Conservation (phyloP, 1,140 invertebrate species). For the Drosophila saltans region DNA sequence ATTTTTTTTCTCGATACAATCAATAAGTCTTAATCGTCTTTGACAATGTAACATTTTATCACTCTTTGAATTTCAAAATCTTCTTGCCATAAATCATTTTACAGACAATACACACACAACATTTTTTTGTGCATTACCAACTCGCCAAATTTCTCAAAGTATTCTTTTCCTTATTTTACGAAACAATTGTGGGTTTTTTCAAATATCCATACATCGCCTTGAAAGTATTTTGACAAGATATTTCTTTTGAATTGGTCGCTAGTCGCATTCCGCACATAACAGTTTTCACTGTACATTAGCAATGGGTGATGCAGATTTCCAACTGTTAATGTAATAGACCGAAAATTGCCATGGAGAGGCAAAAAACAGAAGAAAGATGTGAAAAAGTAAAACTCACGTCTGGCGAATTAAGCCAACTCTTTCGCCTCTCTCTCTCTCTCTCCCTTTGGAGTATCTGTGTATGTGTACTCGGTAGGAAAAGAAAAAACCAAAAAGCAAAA, state of each 20-base stretch:
- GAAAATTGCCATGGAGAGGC: constrained; percentile 31
- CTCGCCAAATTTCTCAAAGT: too few relatives aligned
- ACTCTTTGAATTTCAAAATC: constrained; percentile 7
- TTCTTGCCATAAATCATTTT: constrained; percentile 44
- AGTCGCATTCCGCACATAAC: too few relatives aligned
- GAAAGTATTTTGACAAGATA: too few relatives aligned
- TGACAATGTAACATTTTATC: constrained; percentile 9
- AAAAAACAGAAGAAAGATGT: constrained; percentile 18
- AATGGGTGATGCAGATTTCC: constrained; percentile 33
- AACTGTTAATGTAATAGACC: constrained; percentile 59
- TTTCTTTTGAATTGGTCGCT: too few relatives aligned
- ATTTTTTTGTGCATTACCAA: constrained; percentile 1
- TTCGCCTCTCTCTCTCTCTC: background rate
- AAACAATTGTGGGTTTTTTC: too few relatives aligned
- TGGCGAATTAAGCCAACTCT: constrained; percentile 42
- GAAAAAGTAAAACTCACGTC: constrained; percentile 55
- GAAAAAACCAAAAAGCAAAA: constrained; percentile 16
- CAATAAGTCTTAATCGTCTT: constrained; percentile 8
- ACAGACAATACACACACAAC: constrained; percentile 23
- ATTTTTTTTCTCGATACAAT: constrained; percentile 6
- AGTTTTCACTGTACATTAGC: background rate
- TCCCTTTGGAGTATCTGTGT: constrained; percentile 19
- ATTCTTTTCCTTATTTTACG: too few relatives aligned
- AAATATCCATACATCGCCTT: too few relatives aligned
- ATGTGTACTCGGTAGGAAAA: constrained; percentile 27